These are phyloP conservation scores for Himalopsyche japonica DNA, from an alignment of 2,888 invertebrate genomes.

Conservation along the genomic window DNA sequence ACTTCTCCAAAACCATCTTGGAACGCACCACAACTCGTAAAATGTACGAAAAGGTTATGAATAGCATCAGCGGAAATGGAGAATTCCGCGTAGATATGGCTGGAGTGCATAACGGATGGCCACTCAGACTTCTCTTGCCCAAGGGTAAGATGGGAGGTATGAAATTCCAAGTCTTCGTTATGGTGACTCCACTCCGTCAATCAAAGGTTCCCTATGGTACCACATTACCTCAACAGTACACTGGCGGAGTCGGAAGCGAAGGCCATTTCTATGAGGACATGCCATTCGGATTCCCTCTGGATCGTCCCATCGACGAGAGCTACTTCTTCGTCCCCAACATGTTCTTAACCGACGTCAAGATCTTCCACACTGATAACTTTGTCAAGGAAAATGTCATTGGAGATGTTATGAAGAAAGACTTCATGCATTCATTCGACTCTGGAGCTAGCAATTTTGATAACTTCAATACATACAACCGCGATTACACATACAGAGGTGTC, in stretches of 20 bases:
- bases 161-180: constrained; percentile 64
- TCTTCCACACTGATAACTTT: constrained; percentile 52
- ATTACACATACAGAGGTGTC: not conserved
- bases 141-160: constrained; percentile 66
- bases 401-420: not conserved
- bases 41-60: constrained; percentile 54
- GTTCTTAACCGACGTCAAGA: constrained; percentile 55
- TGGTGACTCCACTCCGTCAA: constrained; percentile 59
- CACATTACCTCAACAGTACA: constrained; percentile 55
- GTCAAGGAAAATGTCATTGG: not conserved
- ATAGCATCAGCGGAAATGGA: constrained; percentile 54
- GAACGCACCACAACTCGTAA: constrained; percentile 57
- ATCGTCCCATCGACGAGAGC: constrained; percentile 56
- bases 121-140: constrained; percentile 66
- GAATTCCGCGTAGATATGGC: constrained; percentile 54
- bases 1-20: constrained; percentile 60
- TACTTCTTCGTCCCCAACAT: constrained; percentile 53
- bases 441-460: not conserved
- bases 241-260: constrained; percentile 46
- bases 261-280: constrained; percentile 49
- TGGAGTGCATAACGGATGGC: constrained; percentile 62
- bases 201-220: constrained; percentile 51
- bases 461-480: not conserved
- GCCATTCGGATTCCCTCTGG: constrained; percentile 61
- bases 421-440: not conserved